A percentile compares a stretch with the other conserved stretches of the same genome.
Evolutionary conservation across 2,797 vertebrate species (phyloP).

Genomic region (Cyclura pinguis): DNA sequence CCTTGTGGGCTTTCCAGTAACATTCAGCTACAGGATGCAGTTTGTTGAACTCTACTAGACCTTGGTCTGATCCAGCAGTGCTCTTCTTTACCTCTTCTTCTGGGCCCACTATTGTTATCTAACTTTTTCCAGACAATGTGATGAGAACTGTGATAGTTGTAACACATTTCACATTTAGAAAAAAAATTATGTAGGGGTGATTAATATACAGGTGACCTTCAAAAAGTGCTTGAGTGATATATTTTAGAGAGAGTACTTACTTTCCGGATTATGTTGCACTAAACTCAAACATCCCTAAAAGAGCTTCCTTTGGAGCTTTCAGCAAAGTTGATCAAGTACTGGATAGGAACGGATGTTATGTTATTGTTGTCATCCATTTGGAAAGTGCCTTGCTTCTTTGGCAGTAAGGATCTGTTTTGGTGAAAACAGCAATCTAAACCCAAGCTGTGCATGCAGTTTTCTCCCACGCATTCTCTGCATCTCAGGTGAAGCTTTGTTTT

Average conservation of each 20-base stretch:
- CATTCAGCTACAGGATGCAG: neutral
- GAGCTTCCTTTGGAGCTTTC: neutral
- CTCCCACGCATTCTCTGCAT: conserved; percentile 27
- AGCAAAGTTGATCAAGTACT: conserved; percentile 3
- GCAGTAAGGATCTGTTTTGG: conserved; percentile 14
- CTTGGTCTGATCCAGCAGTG: neutral
- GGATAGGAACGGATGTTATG: neutral
- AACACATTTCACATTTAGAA: neutral
- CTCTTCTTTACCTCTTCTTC: neutral
- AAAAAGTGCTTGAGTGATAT: neutral
- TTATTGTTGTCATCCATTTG: conserved; percentile 23
- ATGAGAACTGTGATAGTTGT: neutral
- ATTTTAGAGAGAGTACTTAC: conserved; percentile 33
- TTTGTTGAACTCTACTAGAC: no score
- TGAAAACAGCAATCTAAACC: conserved; percentile 28
- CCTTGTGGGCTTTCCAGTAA: neutral
- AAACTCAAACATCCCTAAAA: neutral
- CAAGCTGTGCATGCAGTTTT: conserved; percentile 19
- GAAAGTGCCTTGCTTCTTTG: conserved; percentile 29
- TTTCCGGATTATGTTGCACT: neutral
- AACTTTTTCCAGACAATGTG: neutral
- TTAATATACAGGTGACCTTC: neutral
- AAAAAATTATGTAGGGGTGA: neutral
- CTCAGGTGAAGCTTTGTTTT: conserved; percentile 28
- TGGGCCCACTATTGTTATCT: neutral